Conservation (phyloP, 2,113 vertebrate species). For the Turdus rufiventris region DNA sequence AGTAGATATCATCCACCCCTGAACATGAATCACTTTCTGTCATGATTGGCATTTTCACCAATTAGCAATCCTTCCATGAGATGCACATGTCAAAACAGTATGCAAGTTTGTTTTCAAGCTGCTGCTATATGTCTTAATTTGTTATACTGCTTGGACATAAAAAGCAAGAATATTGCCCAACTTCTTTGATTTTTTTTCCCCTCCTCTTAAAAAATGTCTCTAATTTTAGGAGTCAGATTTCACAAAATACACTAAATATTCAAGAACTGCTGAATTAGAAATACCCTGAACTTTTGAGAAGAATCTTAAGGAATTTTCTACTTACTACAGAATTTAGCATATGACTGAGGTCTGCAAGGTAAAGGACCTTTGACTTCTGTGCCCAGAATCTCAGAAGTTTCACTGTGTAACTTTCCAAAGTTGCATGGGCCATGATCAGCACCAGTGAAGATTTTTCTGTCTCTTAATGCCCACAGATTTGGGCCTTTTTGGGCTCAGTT, state of each 20-base stretch:
- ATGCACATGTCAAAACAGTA: constrained; percentile 24
- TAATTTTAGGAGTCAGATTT: background rate
- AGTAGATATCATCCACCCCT: background rate
- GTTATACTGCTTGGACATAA: background rate
- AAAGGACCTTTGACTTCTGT: background rate
- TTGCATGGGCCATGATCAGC: background rate
- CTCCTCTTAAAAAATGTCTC: background rate
- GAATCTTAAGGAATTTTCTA: background rate
- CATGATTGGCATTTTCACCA: constrained; percentile 21
- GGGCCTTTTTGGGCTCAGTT: fast-evolving
- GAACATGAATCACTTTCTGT: background rate
- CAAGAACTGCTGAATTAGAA: background rate
- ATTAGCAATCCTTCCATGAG: constrained; percentile 17
- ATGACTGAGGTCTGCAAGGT: background rate
- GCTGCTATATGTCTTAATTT: background rate
- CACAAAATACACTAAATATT: background rate
- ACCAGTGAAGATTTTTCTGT: background rate
- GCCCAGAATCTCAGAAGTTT: background rate
- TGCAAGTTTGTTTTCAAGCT: background rate
- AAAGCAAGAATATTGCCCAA: background rate
- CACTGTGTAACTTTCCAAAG: background rate
- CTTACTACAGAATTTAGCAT: background rate
- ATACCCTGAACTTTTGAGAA: background rate
- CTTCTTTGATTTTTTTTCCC: background rate
- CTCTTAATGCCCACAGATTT: background rate